Conservation (phyloP, 2,797 vertebrate genomes). For the Lycodopsis pacificus region DNA sequence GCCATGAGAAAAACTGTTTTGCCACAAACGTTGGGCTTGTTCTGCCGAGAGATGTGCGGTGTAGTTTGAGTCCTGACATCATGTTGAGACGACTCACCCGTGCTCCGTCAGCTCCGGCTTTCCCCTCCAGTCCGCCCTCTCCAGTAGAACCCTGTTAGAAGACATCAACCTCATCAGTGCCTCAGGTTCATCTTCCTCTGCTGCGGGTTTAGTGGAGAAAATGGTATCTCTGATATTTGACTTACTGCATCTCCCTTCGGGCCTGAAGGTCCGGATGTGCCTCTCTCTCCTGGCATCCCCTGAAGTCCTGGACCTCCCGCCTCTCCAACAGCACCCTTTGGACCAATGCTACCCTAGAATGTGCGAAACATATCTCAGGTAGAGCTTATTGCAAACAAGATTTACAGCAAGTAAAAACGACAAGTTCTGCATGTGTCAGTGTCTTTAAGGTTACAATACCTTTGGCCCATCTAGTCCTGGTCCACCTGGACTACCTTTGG, state of each 20-base stretch:
- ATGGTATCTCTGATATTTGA: conserved; percentile 11
- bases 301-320: conserved; percentile 92
- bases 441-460: conserved; percentile 46
- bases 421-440: neutral
- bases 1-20: neutral
- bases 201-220: neutral
- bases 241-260: conserved; percentile 91
- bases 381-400: neutral
- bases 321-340: conserved; percentile 89
- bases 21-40: neutral
- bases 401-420: neutral
- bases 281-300: conserved; percentile 86
- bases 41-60: too few relatives aligned
- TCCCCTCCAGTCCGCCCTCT: conserved; percentile 92
- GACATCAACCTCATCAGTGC: neutral
- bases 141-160: conserved; percentile 88
- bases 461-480: conserved; percentile 91
- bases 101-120: conserved; percentile 92
- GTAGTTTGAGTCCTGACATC: neutral
- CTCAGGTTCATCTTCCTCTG: neutral
- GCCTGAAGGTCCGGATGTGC: conserved; percentile 77
- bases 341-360: conserved; percentile 89
- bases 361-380: too few relatives aligned
- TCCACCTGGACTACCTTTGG: conserved; percentile 93
- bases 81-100: conserved; percentile 86